These are phyloP conservation scores for Tipula unca DNA, from an alignment of 2,888 invertebrate genomes.

Conservation along the genomic window DNA sequence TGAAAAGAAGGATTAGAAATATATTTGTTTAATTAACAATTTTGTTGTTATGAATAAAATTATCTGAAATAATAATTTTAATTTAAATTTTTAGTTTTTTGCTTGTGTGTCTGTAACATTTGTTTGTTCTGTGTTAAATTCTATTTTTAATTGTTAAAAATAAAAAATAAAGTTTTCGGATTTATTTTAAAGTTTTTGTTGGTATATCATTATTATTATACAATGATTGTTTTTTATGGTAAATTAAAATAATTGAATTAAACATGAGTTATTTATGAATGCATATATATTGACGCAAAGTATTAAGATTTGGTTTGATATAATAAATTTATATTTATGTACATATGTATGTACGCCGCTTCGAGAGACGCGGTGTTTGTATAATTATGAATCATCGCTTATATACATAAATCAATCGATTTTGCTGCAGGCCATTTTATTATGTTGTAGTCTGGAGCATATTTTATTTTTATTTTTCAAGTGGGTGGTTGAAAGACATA, in stretches of 20 bases:
- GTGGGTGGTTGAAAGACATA: too few species aligned
- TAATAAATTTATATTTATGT: not conserved
- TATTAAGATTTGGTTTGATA: not conserved
- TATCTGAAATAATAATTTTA: not conserved
- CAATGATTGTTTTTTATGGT: not conserved
- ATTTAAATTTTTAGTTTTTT: not conserved
- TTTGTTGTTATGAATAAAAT: not conserved
- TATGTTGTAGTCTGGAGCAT: not conserved
- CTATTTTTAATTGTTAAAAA: not conserved
- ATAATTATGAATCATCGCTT: not conserved
- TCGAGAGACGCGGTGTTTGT: not conserved
- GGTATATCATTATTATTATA: not conserved
- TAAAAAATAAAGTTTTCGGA: not conserved
- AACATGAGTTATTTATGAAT: not conserved
- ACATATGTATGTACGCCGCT: not conserved
- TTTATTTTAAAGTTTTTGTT: not conserved
- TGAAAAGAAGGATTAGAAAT: not conserved
- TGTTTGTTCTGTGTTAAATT: not conserved
- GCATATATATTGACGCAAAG: not conserved
- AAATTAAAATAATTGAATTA: not conserved
- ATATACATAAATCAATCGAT: not conserved
- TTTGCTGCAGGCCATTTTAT: not conserved
- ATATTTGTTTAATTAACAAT: not conserved
- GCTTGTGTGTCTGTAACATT: not conserved
- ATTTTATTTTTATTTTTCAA: not conserved